Conservation (phyloP, 23 tunicate species). For the Trididemnum nubilum region DNA sequence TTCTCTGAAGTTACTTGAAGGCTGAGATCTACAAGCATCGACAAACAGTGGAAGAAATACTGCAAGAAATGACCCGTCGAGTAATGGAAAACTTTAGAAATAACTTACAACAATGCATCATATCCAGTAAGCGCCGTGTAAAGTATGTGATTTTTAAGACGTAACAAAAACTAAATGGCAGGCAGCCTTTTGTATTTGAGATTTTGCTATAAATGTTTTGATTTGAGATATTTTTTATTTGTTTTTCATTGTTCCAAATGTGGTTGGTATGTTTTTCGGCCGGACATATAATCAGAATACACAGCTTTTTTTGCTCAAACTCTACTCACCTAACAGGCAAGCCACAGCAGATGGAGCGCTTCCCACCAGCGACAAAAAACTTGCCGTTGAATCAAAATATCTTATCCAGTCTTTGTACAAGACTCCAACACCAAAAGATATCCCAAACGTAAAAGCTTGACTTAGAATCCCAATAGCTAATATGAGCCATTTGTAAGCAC, state of each 20-base stretch:
- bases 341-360: too few relatives aligned
- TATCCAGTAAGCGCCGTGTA: constrained; percentile 1
- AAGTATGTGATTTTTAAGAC: constrained; percentile 8
- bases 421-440: too few relatives aligned
- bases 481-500: too few relatives aligned
- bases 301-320: too few relatives aligned
- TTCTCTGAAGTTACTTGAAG: constrained; percentile 21
- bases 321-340: too few relatives aligned
- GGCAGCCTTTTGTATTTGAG: constrained; percentile 2
- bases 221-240: background rate
- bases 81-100: constrained; percentile 28
- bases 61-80: constrained; percentile 20
- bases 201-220: constrained; percentile 7
- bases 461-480: too few relatives aligned
- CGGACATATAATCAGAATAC: background rate
- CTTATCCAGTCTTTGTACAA: too few relatives aligned
- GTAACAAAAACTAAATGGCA: constrained; percentile 11
- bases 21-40: constrained; percentile 27
- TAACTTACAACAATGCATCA: constrained; percentile 11
- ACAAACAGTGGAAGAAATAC: constrained; percentile 35
- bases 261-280: constrained; percentile 20
- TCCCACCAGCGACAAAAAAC: too few relatives aligned
- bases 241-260: constrained; percentile 11
- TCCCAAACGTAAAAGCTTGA: too few relatives aligned
- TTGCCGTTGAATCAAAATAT: too few relatives aligned